These are phyloP conservation scores for Heliconius hewitsoni DNA, from an alignment of 1,140 invertebrate genomes.

Conservation along the genomic window DNA sequence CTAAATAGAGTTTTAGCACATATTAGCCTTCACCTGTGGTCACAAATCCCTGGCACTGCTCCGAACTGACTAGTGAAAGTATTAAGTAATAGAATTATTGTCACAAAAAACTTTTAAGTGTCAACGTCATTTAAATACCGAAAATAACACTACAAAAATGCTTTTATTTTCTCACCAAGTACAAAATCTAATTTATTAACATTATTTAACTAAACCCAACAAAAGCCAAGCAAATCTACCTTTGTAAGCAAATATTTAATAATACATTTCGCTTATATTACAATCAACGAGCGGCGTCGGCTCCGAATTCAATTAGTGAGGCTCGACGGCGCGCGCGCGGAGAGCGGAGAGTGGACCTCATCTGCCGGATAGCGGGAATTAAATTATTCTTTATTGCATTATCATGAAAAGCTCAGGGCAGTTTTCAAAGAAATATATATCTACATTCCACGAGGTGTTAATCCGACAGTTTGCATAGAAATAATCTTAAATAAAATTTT, in stretches of 20 bases:
- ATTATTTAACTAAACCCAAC: not conserved
- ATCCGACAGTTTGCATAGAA: not conserved
- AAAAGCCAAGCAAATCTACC: not conserved
- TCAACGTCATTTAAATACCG: too few species aligned
- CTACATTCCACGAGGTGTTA: not conserved
- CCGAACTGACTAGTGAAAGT: too few species aligned
- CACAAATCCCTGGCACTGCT: too few species aligned
- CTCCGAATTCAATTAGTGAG: constrained; percentile 24
- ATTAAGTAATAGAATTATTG: too few species aligned
- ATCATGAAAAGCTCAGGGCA: constrained; percentile 17
- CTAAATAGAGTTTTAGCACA: too few species aligned
- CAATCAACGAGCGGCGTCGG: constrained; percentile 18
- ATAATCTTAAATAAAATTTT: too few species aligned
- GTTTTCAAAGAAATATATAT: not conserved
- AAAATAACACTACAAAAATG: too few species aligned
- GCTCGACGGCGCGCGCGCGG: not conserved
- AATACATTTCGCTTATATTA: not conserved
- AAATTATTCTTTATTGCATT: constrained; percentile 27
- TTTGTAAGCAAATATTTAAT: constrained; percentile 25
- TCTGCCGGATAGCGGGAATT: constrained; percentile 19
- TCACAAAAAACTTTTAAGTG: too few species aligned
- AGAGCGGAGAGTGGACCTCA: constrained; percentile 19
- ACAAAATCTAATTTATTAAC: not conserved
- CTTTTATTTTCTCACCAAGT: not conserved
- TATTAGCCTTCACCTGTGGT: too few species aligned